phyloP scores from a whole-genome alignment of 2,113 vertebrate genomes.

The Setophaga petechia region DNA sequence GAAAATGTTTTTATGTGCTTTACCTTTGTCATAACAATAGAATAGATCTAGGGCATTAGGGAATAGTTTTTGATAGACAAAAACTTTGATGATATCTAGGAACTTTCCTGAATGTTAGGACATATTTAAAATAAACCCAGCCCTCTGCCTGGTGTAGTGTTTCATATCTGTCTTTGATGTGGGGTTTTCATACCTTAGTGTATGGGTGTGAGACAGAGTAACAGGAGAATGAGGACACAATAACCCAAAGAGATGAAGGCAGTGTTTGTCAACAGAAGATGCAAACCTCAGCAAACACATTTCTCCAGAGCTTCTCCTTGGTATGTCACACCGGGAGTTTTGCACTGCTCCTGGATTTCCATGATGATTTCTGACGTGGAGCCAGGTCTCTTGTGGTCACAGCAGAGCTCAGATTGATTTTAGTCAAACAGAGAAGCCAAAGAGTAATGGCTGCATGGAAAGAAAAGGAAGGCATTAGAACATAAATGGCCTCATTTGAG shows the following conservation, averaged over 20 bases:
- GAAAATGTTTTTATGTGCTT: background rate
- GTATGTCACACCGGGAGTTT: background rate
- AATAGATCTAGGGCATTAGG: background rate
- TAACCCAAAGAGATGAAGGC: background rate
- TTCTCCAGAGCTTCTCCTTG: background rate
- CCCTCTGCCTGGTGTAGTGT: background rate
- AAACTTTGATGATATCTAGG: background rate
- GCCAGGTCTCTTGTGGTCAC: background rate
- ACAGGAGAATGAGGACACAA: background rate
- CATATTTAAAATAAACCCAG: background rate
- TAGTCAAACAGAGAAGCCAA: background rate
- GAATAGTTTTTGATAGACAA: background rate
- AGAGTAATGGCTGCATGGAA: background rate
- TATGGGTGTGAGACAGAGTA: background rate
- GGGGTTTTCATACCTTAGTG: background rate
- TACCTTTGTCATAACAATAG: background rate
- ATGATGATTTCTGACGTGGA: background rate
- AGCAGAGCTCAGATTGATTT: background rate
- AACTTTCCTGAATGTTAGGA: background rate
- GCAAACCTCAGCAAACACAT: background rate
- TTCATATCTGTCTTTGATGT: background rate
- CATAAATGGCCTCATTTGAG: slow-evolving; percentile 31
- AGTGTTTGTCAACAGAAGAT: background rate
- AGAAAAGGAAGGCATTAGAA: slow-evolving; percentile 20
- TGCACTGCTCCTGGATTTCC: background rate